A percentile compares a stretch with the other conserved stretches of the same genome.
Conservation (phyloP, 1,140 invertebrate genomes). For the Muscidifurax raptorellus region DNA sequence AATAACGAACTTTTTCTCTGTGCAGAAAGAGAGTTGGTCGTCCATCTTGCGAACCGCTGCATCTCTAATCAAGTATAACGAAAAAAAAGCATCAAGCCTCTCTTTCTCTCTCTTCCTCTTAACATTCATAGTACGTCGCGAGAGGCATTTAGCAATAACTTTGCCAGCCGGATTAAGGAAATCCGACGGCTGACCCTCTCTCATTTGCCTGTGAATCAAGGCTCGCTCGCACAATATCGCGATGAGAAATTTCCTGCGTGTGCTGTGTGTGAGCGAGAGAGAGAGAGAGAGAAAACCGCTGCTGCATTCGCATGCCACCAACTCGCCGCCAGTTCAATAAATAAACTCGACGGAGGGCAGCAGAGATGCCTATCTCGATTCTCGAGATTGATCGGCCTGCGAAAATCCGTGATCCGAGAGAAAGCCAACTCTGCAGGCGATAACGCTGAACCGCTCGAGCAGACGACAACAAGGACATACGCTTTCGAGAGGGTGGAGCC, state of each 20-base stretch:
- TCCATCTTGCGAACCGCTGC: conserved; percentile 25
- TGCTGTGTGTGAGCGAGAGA: neutral
- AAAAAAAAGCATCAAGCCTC: conserved; percentile 17
- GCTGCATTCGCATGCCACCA: conserved; percentile 45
- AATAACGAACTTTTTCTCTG: conserved; percentile 5
- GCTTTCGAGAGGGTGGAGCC: conserved; percentile 33
- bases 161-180: conserved; percentile 40
- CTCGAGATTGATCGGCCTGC: conserved; percentile 61
- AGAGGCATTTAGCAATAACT: conserved; percentile 40
- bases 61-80: conserved; percentile 43
- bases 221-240: neutral
- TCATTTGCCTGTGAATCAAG: conserved; percentile 50
- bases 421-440: conserved; percentile 51
- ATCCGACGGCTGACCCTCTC: conserved; percentile 22
- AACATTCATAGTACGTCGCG: conserved; percentile 25
- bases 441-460: no score
- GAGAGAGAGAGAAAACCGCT: conserved; percentile 17
- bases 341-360: conserved; percentile 50
- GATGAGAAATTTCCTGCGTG: conserved; percentile 38
- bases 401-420: conserved; percentile 62
- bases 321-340: conserved; percentile 52
- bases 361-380: conserved; percentile 50
- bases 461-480: conserved; percentile 35
- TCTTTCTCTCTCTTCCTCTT: conserved; percentile 11
- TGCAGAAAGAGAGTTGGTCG: conserved; percentile 1